Base-by-base conservation (phyloP, 2,888 invertebrate genomes). In the Andricus quercusramuli region DNA sequence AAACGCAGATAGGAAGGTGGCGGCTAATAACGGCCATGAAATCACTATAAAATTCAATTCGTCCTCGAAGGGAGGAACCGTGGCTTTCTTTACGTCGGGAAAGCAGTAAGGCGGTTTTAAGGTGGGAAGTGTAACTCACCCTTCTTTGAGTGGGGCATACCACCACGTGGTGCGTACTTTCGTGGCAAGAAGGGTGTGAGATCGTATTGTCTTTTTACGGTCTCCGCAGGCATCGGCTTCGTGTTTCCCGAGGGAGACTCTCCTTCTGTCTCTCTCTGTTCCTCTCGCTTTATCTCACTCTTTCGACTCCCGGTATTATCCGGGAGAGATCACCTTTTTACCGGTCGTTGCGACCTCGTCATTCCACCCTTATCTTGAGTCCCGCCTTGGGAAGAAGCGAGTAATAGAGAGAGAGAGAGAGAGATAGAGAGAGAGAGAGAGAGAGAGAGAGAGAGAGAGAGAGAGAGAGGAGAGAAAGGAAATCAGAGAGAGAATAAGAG, bases 331-430 rank as follows among this genome's bases (percentile, higher is more conserved):
- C 92, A 90, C 89, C 92, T 91, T 92, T 92, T 92, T 92, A 92
- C 92, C 92, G 92, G 90, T 92, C 92, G 91, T 92, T 92, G 91
- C 91, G 90, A 92, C 92, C 92, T 92, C 92, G 92, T 92, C 92
- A 90, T 92, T 92, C 86, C 89, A 87, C 89, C 89, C 92, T 92
- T 92, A 92, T 92, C 92, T 90, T 87, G 82, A 88, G 83, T 86
- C 87, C 87, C 88, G 86, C 85, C 32, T 74, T 82, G 78, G 85
- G 84, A 80, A 82, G 80, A 82, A 80, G 78, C 68, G 78, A 80
- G 79, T 78, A 78, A 78, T 81, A 65, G 77, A 65, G 59, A 51
- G 62, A 41, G 68, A 84, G 83, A 78, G 81, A 80, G 77, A 76
- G 79, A 80, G 79, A 79, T n/a, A 76, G 80, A 56, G 76, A 64